Base-by-base conservation (phyloP, 64 coral and sea anemone species). In the Pocillopora damicornis region DNA sequence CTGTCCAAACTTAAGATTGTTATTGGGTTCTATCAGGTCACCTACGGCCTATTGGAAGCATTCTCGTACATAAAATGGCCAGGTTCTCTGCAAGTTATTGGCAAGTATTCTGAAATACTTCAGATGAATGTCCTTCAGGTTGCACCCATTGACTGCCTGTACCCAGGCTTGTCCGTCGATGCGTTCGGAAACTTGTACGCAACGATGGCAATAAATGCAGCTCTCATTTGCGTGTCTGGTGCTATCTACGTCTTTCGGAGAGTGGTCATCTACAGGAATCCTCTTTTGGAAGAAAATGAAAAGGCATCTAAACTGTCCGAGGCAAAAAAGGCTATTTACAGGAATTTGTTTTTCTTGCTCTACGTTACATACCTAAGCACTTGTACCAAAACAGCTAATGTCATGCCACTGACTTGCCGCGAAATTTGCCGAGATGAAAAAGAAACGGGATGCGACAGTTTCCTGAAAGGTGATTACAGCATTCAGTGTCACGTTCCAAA, bases 351-450 rank as follows among this genome's bases (percentile, higher is more conserved):
- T 36, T 35, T 90, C 26, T 60, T 90, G 20, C 61, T 59, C 22
- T 90, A 81, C 34, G 61, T 90, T 6, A 79, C 67, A 1, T 90
- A 82, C 25, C 88, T 80, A 18, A 73, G 77, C 67, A 90, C 88
- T 0, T 81, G 88, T 25, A 68, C 77, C 0, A 82, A 35, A 17
- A 63, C 81, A 30, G 60, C 63, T 60, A 63, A 73, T 37, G 88
- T 90, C 61, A 59, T 90, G 35, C 88, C 88, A 64, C 67, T 35
- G n/a, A 60, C 88, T 1, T 90, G 88, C 78, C 88, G 81, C n/a
- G 45, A 61, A 60, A 80, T 90, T 65, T 90, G 88, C 56, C 81
- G 77, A 7, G 77, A 90, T 30, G 51, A 59, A 42, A 78, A 74
- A 20, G 65, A 75, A 51, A 15, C 11, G 5, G 1, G 23, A 14